Base-by-base conservation (phyloP, 2,797 vertebrate species). In the Hyperoplus lanceolatus region DNA sequence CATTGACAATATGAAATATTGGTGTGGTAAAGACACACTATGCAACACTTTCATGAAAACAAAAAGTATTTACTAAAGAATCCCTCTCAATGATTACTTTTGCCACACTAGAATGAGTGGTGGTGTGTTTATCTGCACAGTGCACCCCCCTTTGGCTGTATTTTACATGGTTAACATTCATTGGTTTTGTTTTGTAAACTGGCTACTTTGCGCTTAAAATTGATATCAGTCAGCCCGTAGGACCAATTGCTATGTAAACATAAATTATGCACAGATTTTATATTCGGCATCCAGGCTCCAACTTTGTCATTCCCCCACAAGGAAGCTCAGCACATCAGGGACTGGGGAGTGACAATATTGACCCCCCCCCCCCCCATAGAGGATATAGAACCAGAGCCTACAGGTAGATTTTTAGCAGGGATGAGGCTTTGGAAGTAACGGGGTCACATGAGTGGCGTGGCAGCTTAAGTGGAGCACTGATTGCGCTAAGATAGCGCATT, bases 401-500 rank as follows among this genome's bases (percentile, higher is more conserved):
- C 60, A 75, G 66, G 75, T 71, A 61, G 65, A 73, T 5, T 51
- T 46, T 46, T 16, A 49, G 12, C 39, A 41, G 57, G 43, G 56
- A 8, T 42, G 41, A 4, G 7, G 5, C 45, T n/a, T 36, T 21
- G n/a, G 49, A 41, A 18, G 46, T 10, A 36, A 10, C 45, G 2
- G 21, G 21, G 41, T 63, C 38, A 50, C 54, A n/a, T 6, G 43
- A 57, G 18, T 6, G 7, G 5, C 5, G 48, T 43, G 3, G 48
- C 8, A 59, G 57, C 39, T 41, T n/a, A 46, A 42, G 0, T 4
- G 1, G n/a, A 45, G 59, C 41, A 15, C 5, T 16, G 18, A n/a
- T 2, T 3, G 42, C 6, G 0, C 8, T 1, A 46, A 4, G 14
- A 11, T 43, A 46, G 42, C 36, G 8, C 8, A 18, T 4, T 48